Evolutionary conservation across 2,888 invertebrate genomes (phyloP).

Genomic region (Lamproptera curius): DNA sequence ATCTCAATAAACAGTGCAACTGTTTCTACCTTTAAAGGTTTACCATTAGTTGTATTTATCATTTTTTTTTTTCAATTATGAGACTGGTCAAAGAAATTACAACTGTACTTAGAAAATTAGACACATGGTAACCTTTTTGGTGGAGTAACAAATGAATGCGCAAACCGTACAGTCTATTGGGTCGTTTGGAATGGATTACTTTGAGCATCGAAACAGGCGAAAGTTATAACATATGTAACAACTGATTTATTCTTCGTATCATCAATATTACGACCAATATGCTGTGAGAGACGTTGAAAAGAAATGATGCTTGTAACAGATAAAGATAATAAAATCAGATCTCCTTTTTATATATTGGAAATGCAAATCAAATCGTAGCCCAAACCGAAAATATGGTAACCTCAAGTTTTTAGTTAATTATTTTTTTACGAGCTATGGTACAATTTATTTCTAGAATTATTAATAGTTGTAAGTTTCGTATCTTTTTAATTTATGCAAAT

Average conservation of each 20-base stretch:
- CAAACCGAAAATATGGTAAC: no score
- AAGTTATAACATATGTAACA: neutral
- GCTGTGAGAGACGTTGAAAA: neutral
- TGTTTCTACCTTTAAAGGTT: neutral
- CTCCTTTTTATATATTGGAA: no score
- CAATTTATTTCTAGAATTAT: no score
- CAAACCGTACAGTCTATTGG: conserved; percentile 18
- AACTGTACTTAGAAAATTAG: neutral
- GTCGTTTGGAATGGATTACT: conserved; percentile 9
- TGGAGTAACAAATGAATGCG: conserved; percentile 15
- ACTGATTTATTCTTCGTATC: neutral
- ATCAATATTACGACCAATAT: neutral
- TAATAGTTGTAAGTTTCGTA: no score
- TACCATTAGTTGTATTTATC: neutral
- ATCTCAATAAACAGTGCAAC: no score
- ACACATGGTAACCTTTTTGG: neutral
- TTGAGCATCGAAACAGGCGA: neutral
- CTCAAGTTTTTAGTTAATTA: no score
- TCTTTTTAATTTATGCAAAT: no score
- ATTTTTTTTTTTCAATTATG: neutral
- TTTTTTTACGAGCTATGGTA: no score
- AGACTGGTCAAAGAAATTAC: neutral
- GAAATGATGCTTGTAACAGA: no score
- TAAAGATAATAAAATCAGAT: no score
- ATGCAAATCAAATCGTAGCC: no score